phyloP scores from a whole-genome alignment of 1,140 invertebrate species.

The Procambarus virginalis region DNA sequence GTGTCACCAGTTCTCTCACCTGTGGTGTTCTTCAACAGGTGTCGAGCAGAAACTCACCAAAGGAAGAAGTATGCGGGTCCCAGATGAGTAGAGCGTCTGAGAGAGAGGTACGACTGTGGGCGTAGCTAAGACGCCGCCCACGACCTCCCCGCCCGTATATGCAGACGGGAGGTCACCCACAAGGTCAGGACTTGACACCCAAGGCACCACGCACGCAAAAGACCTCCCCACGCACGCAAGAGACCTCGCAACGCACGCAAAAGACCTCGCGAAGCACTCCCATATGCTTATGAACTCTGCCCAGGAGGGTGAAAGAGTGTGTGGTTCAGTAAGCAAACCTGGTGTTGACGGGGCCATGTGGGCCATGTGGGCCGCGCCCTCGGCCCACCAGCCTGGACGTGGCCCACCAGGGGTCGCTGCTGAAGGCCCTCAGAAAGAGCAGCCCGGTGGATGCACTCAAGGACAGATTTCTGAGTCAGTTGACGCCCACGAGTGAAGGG shows the following conservation, averaged over 20 bases:
- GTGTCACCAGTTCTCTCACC: no score
- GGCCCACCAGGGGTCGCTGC: background rate
- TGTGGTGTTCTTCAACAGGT: background rate
- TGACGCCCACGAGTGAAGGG: background rate
- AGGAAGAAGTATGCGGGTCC: background rate
- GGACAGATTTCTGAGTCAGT: slow-evolving; percentile 29
- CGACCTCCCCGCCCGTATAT: background rate
- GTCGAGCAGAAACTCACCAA: background rate
- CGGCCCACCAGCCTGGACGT: slow-evolving; percentile 31
- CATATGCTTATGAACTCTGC: slow-evolving; percentile 2
- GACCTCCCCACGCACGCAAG: background rate
- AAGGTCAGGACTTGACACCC: background rate
- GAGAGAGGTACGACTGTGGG: background rate
- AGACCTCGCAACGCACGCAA: background rate
- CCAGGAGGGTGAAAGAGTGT: background rate
- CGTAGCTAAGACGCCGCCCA: background rate
- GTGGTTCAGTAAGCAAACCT: no score
- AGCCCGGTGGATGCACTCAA: slow-evolving; percentile 32
- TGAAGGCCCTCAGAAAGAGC: slow-evolving; percentile 18
- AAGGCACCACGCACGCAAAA: background rate
- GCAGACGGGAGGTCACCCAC: slow-evolving; percentile 1
- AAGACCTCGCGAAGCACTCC: background rate
- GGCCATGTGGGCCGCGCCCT: slow-evolving; percentile 1
- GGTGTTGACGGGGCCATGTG: no score
- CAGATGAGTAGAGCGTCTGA: background rate